Conservation (phyloP, 2,888 invertebrate genomes). For the Acanthosoma haemorrhoidale region DNA sequence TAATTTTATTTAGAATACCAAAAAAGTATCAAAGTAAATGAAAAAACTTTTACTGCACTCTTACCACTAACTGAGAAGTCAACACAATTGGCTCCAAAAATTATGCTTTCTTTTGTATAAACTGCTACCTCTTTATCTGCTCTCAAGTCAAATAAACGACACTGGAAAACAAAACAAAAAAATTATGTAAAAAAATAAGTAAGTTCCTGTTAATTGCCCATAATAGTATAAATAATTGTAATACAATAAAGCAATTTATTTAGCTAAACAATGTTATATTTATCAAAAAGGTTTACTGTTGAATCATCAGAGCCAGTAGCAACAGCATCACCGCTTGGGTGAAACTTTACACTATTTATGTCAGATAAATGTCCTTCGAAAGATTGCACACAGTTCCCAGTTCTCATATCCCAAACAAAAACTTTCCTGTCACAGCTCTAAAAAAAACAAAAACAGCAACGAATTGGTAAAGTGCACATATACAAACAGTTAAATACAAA, state of each 20-base stretch:
- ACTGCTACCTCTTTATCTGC: slow-evolving; percentile 96
- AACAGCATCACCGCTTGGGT: slow-evolving; percentile 98
- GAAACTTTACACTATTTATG: slow-evolving; percentile 95
- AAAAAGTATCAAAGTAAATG: too few relatives aligned
- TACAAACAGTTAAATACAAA: too few relatives aligned
- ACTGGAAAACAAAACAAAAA: slow-evolving; percentile 51
- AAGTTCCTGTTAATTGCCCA: slow-evolving; percentile 12
- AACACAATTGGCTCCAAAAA: slow-evolving; percentile 96
- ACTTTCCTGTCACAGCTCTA: slow-evolving; percentile 95
- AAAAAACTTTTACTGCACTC: too few relatives aligned
- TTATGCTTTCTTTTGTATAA: slow-evolving; percentile 92
- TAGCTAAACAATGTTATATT: background rate
- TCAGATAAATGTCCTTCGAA: slow-evolving; percentile 99
- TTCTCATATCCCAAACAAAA: slow-evolving; percentile 98
- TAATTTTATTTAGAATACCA: too few relatives aligned
- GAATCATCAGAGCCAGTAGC: slow-evolving; percentile 98
- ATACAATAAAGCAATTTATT: background rate
- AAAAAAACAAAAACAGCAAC: slow-evolving; percentile 39
- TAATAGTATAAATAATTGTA: too few relatives aligned
- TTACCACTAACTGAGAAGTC: slow-evolving; percentile 92
- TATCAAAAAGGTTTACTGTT: slow-evolving; percentile 56
- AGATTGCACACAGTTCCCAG: slow-evolving; percentile 94
- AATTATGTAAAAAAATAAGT: background rate
- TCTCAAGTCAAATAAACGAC: slow-evolving; percentile 92
- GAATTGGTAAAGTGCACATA: background rate